Conservation (phyloP, 2,888 invertebrate species). For the Trissolcus brochymenae region DNA sequence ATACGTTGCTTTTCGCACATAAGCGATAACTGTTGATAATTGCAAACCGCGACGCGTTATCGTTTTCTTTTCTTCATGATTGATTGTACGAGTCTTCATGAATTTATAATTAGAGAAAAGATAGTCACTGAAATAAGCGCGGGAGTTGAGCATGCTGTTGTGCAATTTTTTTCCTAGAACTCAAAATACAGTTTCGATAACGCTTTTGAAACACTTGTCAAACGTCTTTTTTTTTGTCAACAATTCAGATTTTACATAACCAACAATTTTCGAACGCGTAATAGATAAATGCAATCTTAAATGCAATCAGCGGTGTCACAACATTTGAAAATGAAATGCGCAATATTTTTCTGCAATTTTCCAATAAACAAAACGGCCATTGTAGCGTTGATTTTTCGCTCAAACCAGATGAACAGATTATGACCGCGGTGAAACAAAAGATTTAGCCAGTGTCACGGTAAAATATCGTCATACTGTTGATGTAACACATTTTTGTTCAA, state of each 20-base stretch:
- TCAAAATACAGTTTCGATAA: too few species aligned
- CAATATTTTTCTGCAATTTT: constrained; percentile 30
- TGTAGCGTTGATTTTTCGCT: constrained; percentile 26
- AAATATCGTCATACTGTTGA: constrained; percentile 41
- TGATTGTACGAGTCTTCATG: too few species aligned
- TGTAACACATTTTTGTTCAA: constrained; percentile 54
- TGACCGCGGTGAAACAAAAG: constrained; percentile 39
- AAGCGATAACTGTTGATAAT: constrained; percentile 47
- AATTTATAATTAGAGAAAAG: too few species aligned
- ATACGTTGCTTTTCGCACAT: too few species aligned
- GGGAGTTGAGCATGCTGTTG: too few species aligned
- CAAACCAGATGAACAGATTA: constrained; percentile 35
- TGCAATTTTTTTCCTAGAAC: too few species aligned
- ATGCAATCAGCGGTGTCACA: constrained; percentile 19
- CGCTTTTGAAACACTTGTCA: too few species aligned
- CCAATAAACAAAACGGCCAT: constrained; percentile 13
- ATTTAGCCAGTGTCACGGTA: constrained; percentile 50
- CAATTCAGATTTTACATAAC: too few species aligned
- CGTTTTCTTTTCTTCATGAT: background rate
- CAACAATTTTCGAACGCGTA: too few species aligned
- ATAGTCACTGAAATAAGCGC: too few species aligned
- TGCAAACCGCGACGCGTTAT: constrained; percentile 8
- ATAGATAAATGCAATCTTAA: too few species aligned
- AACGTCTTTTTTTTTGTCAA: too few species aligned
- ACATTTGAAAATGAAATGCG: constrained; percentile 32